These are phyloP conservation scores for Dynastes tityus DNA, from an alignment of 2,888 invertebrate genomes.

Conservation along the genomic window DNA sequence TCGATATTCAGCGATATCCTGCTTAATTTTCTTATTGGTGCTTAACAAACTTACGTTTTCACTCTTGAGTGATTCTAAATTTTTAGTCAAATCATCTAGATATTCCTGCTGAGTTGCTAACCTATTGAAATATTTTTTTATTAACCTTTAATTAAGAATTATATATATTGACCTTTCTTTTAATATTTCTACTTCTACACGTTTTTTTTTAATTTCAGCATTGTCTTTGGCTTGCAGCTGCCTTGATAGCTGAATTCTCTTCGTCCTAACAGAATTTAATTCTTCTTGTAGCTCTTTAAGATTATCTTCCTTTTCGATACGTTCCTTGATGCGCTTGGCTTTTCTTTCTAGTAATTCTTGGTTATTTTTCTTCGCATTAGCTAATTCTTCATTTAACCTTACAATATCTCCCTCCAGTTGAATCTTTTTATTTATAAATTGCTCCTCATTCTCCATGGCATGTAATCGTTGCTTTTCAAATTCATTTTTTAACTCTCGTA, in stretches of 20 bases:
- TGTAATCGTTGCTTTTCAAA: background rate
- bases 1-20: background rate
- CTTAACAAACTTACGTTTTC: background rate
- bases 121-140: background rate
- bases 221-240: background rate
- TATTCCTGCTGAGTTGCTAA: background rate
- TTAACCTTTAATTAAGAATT: too few species aligned
- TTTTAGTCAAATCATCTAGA: constrained; percentile 4
- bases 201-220: background rate
- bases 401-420: background rate
- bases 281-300: too few species aligned
- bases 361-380: background rate
- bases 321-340: background rate
- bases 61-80: background rate
- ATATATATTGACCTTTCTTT: background rate
- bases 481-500: too few species aligned
- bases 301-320: background rate
- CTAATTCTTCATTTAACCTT: background rate
- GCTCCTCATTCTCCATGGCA: background rate
- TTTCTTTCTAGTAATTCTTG: background rate
- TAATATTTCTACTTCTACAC: background rate
- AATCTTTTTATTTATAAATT: background rate
- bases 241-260: background rate
- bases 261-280: too few species aligned
- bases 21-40: background rate